Evolutionary conservation across 2,888 invertebrate genomes (phyloP), one percentile per base, ranked within the genome.

Genomic region (Marasmarcha lunaedactyla): DNA sequence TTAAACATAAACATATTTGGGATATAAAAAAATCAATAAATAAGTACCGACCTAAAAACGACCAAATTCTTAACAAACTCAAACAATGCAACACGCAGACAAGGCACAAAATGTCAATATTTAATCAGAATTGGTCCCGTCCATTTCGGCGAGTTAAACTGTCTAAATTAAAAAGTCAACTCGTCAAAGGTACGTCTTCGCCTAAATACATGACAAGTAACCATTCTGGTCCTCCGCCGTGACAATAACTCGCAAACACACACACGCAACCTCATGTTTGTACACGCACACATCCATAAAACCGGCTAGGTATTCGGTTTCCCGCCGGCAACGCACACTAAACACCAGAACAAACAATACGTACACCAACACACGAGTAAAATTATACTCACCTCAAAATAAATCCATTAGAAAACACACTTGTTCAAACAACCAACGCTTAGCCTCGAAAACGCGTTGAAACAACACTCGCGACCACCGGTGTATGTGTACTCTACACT

Each of bases 381-480:
- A 79, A 79, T 83, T 81, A 76, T 81, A 81, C 81, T 83, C 81
- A 83, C 83, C 83, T 83, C 78, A 83, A 81, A 83, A 83, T 81
- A 83, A 81, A 81, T 81, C 83, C 83, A 83, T 83, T 83, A 83
- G 83, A 83, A 83, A 81, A 83, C 81, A 83, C 83, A 83, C 79
- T 83, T 81, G 83, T 83, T 81, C 79, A 83, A 83, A 83, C 81
- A 83, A 74, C 78, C 77, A 81, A 72, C 81, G 81, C 78, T 79
- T 77, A 81, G 79, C 81, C 81, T 81, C 81, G 81, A 79, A 83
- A 79, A 78, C 77, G 74, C 77, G 77, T 77, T 77, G 78, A 81
- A 83, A 83, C 81, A 83, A 81, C 77, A 79, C 76, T 73, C 65
- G 72, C 64, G 58, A 63, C 62, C 71, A 72, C 71, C 71, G 20